Evolutionary conservation across 2,113 vertebrate species (phyloP).

Genomic region (Pseudopodoces humilis): DNA sequence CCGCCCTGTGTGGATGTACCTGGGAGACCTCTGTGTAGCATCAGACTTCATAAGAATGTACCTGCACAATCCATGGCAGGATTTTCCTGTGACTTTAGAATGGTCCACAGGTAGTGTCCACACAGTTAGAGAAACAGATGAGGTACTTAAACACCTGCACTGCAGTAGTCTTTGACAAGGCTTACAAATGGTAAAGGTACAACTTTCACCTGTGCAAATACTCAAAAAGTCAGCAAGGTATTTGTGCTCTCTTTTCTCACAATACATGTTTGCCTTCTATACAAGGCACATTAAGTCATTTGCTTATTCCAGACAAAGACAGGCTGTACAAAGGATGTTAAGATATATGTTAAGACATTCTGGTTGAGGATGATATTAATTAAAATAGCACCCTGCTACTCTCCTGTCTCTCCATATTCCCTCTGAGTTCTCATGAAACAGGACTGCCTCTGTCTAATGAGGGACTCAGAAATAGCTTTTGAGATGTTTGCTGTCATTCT

Average conservation of each 20-base stretch:
- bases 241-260: neutral
- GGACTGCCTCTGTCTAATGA: neutral
- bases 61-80: neutral
- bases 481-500: neutral
- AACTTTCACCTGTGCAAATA: neutral
- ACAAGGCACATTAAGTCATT: neutral
- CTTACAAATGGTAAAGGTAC: neutral
- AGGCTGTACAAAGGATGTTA: neutral
- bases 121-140: no score
- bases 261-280: neutral
- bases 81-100: neutral
- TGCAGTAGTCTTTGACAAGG: neutral
- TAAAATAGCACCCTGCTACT: neutral
- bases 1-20: neutral
- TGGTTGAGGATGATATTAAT: neutral
- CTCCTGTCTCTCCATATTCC: neutral
- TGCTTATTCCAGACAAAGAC: neutral
- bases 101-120: no score
- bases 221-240: neutral
- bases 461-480: neutral
- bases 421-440: neutral
- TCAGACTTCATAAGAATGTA: neutral
- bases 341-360: neutral
- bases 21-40: neutral
- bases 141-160: neutral